A percentile compares a stretch with the other conserved stretches of the same genome.
phyloP scores from a whole-genome alignment of 92 coral and sea anemone genomes.

The Epizoanthus ramosus region DNA sequence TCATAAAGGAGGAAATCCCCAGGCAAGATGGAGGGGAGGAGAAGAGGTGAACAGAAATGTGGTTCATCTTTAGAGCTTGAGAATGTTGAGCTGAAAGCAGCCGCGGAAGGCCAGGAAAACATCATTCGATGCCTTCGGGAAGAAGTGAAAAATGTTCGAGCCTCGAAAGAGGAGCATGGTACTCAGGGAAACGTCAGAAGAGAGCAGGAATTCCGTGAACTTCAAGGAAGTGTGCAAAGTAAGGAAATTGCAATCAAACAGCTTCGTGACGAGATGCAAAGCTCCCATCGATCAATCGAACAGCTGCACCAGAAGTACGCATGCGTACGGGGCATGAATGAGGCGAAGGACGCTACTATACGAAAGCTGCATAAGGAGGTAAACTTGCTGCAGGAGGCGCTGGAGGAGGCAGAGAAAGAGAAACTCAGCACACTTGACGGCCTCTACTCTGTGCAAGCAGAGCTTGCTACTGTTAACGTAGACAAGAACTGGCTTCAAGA shows the following conservation, averaged over 20 bases:
- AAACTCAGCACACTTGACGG: slow-evolving; percentile 64
- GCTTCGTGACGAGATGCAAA: slow-evolving; percentile 70
- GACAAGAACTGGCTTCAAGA: slow-evolving; percentile 86
- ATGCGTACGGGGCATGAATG: slow-evolving; percentile 75
- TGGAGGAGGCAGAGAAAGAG: slow-evolving; percentile 80
- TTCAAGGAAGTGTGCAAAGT: slow-evolving; percentile 67
- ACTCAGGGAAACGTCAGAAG: slow-evolving; percentile 41
- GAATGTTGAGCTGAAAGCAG: slow-evolving; percentile 80
- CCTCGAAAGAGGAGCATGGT: slow-evolving; percentile 29
- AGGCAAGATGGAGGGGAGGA: slow-evolving; percentile 34
- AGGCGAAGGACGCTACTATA: slow-evolving; percentile 85
- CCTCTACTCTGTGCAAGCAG: slow-evolving; percentile 77
- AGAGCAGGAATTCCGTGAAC: slow-evolving; percentile 71
- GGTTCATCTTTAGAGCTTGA: slow-evolving; percentile 62
- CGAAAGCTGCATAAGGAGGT: slow-evolving; percentile 78
- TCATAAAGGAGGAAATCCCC: not conserved
- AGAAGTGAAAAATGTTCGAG: slow-evolving; percentile 53
- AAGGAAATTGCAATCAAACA: slow-evolving; percentile 83
- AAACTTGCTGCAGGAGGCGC: slow-evolving; percentile 75
- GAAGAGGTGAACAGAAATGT: slow-evolving; percentile 10
- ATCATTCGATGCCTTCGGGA: slow-evolving; percentile 65
- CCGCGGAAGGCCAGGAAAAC: slow-evolving; percentile 66
- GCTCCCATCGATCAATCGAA: slow-evolving; percentile 68
- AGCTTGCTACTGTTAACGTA: slow-evolving; percentile 68
- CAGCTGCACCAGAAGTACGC: slow-evolving; percentile 88